These are phyloP conservation scores for Dipus sagitta DNA, from an alignment of 2,797 vertebrate genomes.

Conservation along the genomic window DNA sequence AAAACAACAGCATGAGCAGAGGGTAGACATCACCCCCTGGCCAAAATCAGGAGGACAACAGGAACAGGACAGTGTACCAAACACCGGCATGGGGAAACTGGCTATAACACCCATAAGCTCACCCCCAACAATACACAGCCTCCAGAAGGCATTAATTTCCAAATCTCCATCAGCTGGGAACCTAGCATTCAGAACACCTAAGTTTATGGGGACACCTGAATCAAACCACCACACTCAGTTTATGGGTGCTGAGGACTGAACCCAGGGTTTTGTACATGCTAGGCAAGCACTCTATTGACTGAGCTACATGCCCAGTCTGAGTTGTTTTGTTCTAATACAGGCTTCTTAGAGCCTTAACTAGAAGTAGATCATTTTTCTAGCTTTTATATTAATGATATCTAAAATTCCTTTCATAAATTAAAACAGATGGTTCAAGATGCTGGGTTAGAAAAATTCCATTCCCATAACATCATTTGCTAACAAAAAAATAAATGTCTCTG, in stretches of 20 bases:
- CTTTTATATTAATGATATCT: neutral
- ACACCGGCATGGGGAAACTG: too few species aligned
- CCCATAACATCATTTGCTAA: neutral
- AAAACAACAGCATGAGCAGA: too few species aligned
- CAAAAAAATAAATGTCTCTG: conserved; percentile 27
- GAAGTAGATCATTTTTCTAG: neutral
- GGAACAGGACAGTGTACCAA: too few species aligned
- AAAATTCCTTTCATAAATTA: conserved; percentile 29
- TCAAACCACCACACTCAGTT: neutral
- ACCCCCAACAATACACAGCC: too few species aligned
- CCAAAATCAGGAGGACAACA: too few species aligned
- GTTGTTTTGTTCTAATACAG: neutral
- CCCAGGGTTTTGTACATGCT: neutral
- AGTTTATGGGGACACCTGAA: too few species aligned
- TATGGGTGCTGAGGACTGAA: neutral
- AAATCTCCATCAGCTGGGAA: too few species aligned
- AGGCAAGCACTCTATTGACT: neutral
- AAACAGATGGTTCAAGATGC: neutral
- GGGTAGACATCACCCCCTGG: too few species aligned
- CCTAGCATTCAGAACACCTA: too few species aligned
- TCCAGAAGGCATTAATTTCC: too few species aligned
- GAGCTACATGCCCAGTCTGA: too few species aligned
- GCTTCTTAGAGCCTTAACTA: neutral
- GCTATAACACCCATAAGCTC: too few species aligned
- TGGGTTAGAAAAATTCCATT: conserved; percentile 1